phyloP scores from a whole-genome alignment of 2,797 vertebrate genomes.

The Varecia variegata region DNA sequence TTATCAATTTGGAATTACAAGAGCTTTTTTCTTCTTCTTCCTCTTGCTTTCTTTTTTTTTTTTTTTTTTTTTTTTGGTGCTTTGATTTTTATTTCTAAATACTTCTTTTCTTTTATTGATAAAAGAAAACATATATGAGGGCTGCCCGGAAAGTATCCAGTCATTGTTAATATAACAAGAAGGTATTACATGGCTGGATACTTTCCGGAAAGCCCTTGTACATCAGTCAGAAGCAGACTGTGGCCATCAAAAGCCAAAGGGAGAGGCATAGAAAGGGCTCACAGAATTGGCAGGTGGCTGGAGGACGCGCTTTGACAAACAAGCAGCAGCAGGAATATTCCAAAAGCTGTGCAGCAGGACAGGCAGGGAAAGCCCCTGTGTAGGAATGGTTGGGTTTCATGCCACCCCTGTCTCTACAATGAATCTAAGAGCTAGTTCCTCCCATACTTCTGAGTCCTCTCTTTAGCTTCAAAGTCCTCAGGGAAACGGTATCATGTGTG shows the following conservation, averaged over 20 bases:
- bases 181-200: no score
- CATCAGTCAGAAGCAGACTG: not conserved
- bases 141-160: no score
- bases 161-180: no score
- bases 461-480: not conserved
- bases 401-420: not conserved
- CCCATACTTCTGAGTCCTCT: not conserved
- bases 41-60: not conserved
- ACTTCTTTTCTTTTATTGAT: not conserved
- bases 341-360: not conserved
- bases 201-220: no score
- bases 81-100: conserved; percentile 2
- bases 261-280: not conserved
- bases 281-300: no score
- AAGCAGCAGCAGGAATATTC: not conserved
- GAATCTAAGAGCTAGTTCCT: not conserved
- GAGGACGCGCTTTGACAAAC: not conserved
- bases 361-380: no score
- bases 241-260: not conserved
- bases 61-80: not conserved
- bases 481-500: not conserved
- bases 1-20: conserved; percentile 43
- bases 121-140: not conserved
- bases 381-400: accelerated
- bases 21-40: not conserved